Evolutionary conservation across 2,113 vertebrate species (phyloP), one percentile per base, ranked within the genome.

Genomic region (Pristiophorus japonicus): DNA sequence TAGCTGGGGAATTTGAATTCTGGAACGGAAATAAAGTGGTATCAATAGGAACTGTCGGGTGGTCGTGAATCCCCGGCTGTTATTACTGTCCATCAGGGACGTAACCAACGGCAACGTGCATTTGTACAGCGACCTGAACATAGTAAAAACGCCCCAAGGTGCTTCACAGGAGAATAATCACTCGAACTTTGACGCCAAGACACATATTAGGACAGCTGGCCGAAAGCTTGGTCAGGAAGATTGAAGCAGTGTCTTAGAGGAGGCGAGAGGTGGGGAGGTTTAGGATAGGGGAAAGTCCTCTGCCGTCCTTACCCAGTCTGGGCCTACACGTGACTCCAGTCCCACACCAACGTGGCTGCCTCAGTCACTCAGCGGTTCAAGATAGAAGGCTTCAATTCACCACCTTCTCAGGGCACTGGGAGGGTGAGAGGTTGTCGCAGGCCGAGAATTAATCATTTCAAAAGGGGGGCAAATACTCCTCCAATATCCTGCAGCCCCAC

Each of bases 401-500:
- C 30, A 73, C 70, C 30, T 73, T 73, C 70, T 73, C 8, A 11
- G 7, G 70, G 70, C 11, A 73, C 34, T 30, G 34, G 34, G 27
- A 11, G 27, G 70, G 7, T 67, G 65, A 18, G 20, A 24, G 6
- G 8, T 30, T 70, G 24, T 5, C 27, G 30, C 24, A 30, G 2
- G 30, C 70, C 7, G 34, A 73, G 30, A 66, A 66, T 20, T 1
- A 81, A 81, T 81, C 7, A 3, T 27, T 47, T 87, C 51, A 27
- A 20, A 51, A 47, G 51, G 12, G 42, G 22, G 16, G 2, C 0
- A 47, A 10, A 2, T 63, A n/a, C 8, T 98, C 97, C 97, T 97
- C 97, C 97, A 91, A 96, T 96, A 97, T 97, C 96, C 96, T 97
- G 97, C 97, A 97, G 97, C 97, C 97, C 97, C 96, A 1, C 96